phyloP scores from a whole-genome alignment of 2,888 invertebrate genomes.

The Aporophyla nigra region DNA sequence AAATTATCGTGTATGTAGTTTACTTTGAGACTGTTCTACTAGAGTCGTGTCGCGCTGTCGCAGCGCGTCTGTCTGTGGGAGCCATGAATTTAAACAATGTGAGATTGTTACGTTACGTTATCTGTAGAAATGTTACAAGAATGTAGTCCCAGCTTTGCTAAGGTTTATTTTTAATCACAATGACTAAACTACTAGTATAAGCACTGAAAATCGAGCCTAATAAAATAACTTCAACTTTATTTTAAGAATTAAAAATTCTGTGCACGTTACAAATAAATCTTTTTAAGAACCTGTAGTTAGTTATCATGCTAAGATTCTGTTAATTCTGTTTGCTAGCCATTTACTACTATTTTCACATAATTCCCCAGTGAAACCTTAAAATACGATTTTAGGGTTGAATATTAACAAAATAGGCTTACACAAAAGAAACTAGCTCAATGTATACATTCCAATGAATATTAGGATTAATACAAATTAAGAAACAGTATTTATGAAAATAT shows the following conservation, averaged over 20 bases:
- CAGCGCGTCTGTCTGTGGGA: no score
- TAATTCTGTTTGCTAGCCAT: conserved; percentile 1
- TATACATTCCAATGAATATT: not conserved
- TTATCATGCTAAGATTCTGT: not conserved
- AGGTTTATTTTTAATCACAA: not conserved
- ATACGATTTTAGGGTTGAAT: not conserved
- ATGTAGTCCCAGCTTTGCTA: not conserved
- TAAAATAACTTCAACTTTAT: conserved; percentile 6
- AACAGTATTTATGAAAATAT: not conserved
- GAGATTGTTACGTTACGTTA: not conserved
- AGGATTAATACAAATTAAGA: no score
- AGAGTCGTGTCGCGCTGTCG: no score
- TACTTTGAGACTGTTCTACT: no score
- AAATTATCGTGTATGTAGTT: no score
- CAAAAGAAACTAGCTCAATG: not conserved
- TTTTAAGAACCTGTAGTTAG: not conserved
- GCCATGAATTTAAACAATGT: not conserved
- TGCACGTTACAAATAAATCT: not conserved
- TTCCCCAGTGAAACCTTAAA: not conserved
- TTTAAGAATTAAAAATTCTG: not conserved
- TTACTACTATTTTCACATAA: not conserved
- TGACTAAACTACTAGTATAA: not conserved
- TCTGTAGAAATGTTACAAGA: not conserved
- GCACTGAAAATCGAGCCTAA: not conserved
- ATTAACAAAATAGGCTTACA: not conserved